These are phyloP conservation scores for Craterocephalus amniculus DNA, from an alignment of 2,797 vertebrate genomes.

Conservation along the genomic window DNA sequence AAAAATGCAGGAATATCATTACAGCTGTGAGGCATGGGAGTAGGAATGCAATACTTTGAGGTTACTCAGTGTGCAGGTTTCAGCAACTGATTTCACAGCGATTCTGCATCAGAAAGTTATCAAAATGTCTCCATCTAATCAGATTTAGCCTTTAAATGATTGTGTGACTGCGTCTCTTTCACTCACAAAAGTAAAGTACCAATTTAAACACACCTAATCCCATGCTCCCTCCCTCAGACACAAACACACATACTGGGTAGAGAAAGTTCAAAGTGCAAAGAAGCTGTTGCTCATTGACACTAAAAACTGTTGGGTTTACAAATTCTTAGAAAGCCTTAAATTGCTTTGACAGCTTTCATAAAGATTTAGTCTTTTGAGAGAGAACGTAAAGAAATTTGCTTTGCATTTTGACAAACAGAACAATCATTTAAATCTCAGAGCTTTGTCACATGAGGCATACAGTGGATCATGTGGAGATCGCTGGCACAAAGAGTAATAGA, in stretches of 20 bases:
- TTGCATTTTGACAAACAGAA: not conserved
- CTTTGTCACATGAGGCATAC: not conserved
- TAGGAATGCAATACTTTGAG: not conserved
- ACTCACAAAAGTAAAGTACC: too few species aligned
- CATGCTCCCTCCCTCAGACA: too few species aligned
- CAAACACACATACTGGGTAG: too few species aligned
- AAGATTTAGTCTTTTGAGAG: not conserved
- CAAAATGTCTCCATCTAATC: too few species aligned
- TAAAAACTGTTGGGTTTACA: too few species aligned
- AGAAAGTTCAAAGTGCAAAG: too few species aligned
- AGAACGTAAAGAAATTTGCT: not conserved
- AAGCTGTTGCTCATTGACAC: too few species aligned
- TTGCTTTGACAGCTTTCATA: not conserved
- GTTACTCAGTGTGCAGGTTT: not conserved
- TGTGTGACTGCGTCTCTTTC: too few species aligned
- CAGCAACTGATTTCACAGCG: not conserved
- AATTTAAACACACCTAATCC: too few species aligned
- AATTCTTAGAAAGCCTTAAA: not conserved
- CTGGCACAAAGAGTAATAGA: too few species aligned
- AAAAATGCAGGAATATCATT: not conserved
- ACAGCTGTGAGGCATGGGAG: not conserved
- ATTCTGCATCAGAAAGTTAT: too few species aligned
- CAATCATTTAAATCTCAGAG: not conserved
- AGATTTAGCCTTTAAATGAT: too few species aligned
- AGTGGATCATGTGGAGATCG: not conserved